A percentile compares a stretch with the other conserved stretches of the same genome.
phyloP scores from a whole-genome alignment of 2,888 invertebrate species.

The Siphonodentalium dalli region DNA sequence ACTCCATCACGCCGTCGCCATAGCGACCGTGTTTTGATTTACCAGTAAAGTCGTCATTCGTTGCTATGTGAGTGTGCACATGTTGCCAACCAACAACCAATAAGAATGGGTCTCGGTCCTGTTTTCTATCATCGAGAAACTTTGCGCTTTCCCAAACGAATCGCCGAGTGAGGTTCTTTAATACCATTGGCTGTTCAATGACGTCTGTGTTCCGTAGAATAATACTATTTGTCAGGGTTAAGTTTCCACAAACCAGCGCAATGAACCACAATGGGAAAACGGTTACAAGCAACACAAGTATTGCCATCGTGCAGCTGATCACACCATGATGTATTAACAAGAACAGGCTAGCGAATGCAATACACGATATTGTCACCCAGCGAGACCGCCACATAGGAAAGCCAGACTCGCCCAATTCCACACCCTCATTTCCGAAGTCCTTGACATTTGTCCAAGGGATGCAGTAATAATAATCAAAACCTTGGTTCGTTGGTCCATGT shows the following conservation, averaged over 20 bases:
- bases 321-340: too few species aligned
- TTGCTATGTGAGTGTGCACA: constrained; percentile 75
- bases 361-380: too few species aligned
- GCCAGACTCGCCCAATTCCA: too few species aligned
- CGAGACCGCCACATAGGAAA: too few species aligned
- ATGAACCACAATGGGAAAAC: constrained; percentile 13
- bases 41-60: constrained; percentile 68
- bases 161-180: constrained; percentile 61
- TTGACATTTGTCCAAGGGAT: constrained; percentile 63
- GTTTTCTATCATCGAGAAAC: constrained; percentile 44
- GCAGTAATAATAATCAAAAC: constrained; percentile 66
- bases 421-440: constrained; percentile 38
- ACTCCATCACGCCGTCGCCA: constrained; percentile 68
- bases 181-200: constrained; percentile 67
- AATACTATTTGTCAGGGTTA: constrained; percentile 50
- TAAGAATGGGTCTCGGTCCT: constrained; percentile 63
- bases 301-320: constrained; percentile 9
- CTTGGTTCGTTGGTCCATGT: constrained; percentile 63
- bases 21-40: constrained; percentile 65
- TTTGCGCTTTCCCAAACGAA: constrained; percentile 47
- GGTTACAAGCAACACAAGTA: constrained; percentile 19
- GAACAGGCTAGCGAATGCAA: too few species aligned
- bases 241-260: constrained; percentile 25
- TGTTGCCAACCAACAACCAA: constrained; percentile 69
- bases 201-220: constrained; percentile 62